Evolutionary conservation across 2,888 invertebrate species (phyloP).

Genomic region (Eupithecia exiguata): DNA sequence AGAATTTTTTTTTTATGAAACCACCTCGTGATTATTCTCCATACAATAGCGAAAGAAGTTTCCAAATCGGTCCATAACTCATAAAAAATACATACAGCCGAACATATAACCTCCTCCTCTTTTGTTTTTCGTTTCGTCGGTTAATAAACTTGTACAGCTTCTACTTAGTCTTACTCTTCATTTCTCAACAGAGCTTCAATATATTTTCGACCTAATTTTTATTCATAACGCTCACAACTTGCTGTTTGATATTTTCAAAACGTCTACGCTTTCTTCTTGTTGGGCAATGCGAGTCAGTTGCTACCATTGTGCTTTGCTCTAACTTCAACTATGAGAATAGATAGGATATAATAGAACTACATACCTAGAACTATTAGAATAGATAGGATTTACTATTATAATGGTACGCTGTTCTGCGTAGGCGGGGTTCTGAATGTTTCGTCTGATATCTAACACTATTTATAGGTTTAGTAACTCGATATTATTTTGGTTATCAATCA

Average conservation of each 20-base stretch:
- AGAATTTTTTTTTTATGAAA: too few species aligned
- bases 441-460: neutral
- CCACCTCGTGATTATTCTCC: too few species aligned
- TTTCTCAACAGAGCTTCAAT: conserved; percentile 2
- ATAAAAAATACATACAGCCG: too few species aligned
- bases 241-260: conserved; percentile 46
- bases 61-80: too few species aligned
- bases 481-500: neutral
- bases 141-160: neutral
- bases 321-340: neutral
- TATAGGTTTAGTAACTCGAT: neutral
- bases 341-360: neutral
- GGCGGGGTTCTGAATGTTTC: neutral
- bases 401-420: neutral
- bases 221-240: conserved; percentile 38
- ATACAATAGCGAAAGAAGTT: too few species aligned
- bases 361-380: neutral
- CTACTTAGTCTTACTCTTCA: neutral
- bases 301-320: conserved; percentile 4
- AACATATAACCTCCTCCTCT: too few species aligned
- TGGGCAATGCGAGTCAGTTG: conserved; percentile 14
- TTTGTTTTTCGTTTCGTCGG: too few species aligned
- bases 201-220: conserved; percentile 16
- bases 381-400: neutral
- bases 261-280: conserved; percentile 50